Percentiles rank a stretch among this genome's conserved stretches.
phyloP scores from a whole-genome alignment of 2,797 vertebrate species.

The Anguilla anguilla region DNA sequence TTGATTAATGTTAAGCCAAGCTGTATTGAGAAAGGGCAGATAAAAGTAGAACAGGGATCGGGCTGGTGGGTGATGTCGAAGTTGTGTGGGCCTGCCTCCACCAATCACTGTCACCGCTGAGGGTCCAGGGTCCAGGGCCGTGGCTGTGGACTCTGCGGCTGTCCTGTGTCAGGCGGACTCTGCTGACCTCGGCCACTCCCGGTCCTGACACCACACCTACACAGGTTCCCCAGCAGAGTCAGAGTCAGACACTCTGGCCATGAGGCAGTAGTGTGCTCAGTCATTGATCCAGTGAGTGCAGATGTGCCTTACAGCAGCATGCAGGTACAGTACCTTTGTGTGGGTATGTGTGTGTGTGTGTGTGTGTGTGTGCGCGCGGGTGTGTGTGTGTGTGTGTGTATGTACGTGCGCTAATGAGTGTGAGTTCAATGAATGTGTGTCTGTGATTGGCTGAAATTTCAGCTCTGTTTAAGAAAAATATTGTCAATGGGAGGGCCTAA shows the following conservation, averaged over 20 bases:
- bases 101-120: slow-evolving; percentile 72
- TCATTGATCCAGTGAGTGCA: slow-evolving; percentile 20
- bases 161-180: background rate
- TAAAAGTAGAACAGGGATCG: slow-evolving; percentile 70
- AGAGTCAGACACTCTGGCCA: background rate
- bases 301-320: background rate
- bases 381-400: background rate
- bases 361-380: background rate
- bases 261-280: background rate
- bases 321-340: background rate
- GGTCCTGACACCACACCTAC: background rate
- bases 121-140: slow-evolving; percentile 61
- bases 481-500: slow-evolving; percentile 55
- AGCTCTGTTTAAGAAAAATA: background rate
- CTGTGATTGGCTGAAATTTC: background rate
- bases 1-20: slow-evolving; percentile 76
- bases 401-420: background rate
- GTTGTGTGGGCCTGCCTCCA: slow-evolving; percentile 44
- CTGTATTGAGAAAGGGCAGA: slow-evolving; percentile 68
- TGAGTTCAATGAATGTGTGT: background rate
- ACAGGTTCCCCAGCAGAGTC: background rate
- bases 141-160: background rate
- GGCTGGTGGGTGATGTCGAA: slow-evolving; percentile 53
- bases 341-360: background rate
- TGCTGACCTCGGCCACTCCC: background rate